These are phyloP conservation scores for Rhizomys pruinosus DNA, from an alignment of 2,113 vertebrate genomes.

Conservation along the genomic window DNA sequence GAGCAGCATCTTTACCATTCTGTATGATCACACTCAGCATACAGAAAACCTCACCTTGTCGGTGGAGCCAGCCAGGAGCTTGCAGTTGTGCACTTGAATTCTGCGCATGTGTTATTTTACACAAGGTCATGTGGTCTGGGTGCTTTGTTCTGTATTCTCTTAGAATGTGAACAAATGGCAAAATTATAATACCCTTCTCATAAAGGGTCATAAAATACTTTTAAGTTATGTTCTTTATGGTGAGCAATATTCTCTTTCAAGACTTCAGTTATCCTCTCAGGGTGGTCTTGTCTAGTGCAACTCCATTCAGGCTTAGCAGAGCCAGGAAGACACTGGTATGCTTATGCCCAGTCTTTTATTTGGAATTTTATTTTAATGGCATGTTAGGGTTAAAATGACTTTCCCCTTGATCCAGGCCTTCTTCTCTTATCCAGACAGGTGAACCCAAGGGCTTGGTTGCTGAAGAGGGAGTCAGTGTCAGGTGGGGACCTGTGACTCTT, in stretches of 20 bases:
- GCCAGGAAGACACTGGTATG: not conserved
- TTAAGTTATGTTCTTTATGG: not conserved
- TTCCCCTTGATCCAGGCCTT: not conserved
- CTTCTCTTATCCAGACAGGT: not conserved
- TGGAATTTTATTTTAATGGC: constrained; percentile 13
- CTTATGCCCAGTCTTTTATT: not conserved
- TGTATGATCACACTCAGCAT: not conserved
- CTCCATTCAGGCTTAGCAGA: not conserved
- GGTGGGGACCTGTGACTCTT: not conserved
- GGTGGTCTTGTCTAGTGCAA: not conserved
- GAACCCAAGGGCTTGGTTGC: not conserved
- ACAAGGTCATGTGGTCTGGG: not conserved
- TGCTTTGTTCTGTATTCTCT: not conserved
- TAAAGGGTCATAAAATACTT: not conserved
- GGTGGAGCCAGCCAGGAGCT: not conserved
- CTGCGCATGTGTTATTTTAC: not conserved
- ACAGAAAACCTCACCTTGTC: not conserved
- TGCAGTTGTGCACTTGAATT: not conserved
- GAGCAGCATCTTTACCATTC: not conserved
- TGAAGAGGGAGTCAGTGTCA: not conserved
- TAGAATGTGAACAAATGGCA: not conserved
- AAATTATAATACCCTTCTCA: not conserved
- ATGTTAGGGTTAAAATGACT: not conserved
- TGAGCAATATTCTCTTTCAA: not conserved
- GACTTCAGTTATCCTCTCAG: not conserved